Percentiles rank a stretch among this genome's conserved stretches.
These are phyloP conservation scores for Pelusios castaneus DNA, from an alignment of 2,113 vertebrate genomes.

Conservation along the genomic window DNA sequence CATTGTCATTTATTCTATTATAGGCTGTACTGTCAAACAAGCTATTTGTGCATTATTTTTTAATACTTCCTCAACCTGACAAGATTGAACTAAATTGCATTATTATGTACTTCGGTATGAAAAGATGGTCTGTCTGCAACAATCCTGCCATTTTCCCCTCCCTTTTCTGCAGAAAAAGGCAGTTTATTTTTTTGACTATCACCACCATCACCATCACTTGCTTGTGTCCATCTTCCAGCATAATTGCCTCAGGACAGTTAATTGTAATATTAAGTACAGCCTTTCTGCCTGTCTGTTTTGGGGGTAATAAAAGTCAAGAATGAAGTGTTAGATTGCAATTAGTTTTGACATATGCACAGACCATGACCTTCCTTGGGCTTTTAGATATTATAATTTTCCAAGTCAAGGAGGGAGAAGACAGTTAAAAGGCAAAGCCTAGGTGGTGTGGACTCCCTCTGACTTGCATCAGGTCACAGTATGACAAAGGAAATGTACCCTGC, in stretches of 20 bases:
- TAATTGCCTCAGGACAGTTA: constrained; percentile 41
- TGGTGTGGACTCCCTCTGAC: background rate
- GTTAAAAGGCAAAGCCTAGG: constrained; percentile 13
- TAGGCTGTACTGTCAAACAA: constrained; percentile 2
- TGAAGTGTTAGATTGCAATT: constrained; percentile 44
- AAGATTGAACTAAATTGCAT: constrained; percentile 27
- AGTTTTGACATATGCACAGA: constrained; percentile 40
- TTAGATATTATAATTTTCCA: constrained; percentile 15
- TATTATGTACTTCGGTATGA: background rate
- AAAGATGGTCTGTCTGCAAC: background rate
- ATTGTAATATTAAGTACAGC: constrained; percentile 54
- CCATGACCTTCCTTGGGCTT: constrained; percentile 48
- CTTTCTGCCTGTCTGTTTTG: constrained; percentile 47
- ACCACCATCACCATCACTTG: background rate
- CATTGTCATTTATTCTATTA: constrained; percentile 26
- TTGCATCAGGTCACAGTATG: background rate
- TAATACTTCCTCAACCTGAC: background rate
- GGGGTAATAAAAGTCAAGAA: constrained; percentile 32
- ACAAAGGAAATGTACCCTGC: background rate
- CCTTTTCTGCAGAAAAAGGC: background rate
- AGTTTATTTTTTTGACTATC: constrained; percentile 31
- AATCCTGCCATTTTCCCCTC: background rate
- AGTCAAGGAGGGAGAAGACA: background rate
- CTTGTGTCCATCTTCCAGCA: background rate
- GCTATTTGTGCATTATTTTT: background rate